Base-by-base conservation (phyloP, 2,888 invertebrate genomes). In the Lathronympha strigana region DNA sequence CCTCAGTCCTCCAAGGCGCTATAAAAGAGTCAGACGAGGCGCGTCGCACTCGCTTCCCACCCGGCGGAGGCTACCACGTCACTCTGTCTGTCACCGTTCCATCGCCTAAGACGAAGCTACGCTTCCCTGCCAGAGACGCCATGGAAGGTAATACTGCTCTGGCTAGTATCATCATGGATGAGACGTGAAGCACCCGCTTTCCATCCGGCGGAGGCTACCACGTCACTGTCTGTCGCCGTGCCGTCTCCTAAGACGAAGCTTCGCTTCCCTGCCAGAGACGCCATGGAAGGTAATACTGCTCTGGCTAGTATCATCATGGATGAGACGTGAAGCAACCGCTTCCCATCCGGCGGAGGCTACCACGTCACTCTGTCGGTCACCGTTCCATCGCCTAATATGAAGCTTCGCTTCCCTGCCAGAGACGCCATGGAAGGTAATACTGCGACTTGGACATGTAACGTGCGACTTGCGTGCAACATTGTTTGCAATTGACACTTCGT, bases 31-130 rank as follows among this genome's bases (percentile, higher is more conserved):
- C 86, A 0, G 92, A 91, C 63, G 69, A 68, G 4, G 83, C 82
- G 63, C 84, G 90, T 0, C 86, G 81, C 67, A 79, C 75, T 8
- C 83, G 80, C 71, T 89, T 80, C 81, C 93, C 81, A 68, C 91
- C 83, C 1, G 87, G 78, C 0, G 74, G 71, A 0, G 82, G 78
- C 0, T 87, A 86, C 71, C 83, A 89, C 71, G 90, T 98, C 33
- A 93, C 97, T 98, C n/a, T n/a, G 53, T 97, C 97, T 0, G 93
- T 98, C 28, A 94, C 97, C 2, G 96, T 97, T 79, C 97, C 98
- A 0, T 94, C 95, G 67, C 98, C 98, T 0, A 95, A 95, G 61
- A 84, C 92, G 28, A 79, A 96, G 60, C 89, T 96, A 17, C 88
- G 94, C 8, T 95, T 97, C 93, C 93, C 96, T 76, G 93, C 96